Conservation (phyloP, 2,113 vertebrate genomes). For the Cebidichthys violaceus region DNA sequence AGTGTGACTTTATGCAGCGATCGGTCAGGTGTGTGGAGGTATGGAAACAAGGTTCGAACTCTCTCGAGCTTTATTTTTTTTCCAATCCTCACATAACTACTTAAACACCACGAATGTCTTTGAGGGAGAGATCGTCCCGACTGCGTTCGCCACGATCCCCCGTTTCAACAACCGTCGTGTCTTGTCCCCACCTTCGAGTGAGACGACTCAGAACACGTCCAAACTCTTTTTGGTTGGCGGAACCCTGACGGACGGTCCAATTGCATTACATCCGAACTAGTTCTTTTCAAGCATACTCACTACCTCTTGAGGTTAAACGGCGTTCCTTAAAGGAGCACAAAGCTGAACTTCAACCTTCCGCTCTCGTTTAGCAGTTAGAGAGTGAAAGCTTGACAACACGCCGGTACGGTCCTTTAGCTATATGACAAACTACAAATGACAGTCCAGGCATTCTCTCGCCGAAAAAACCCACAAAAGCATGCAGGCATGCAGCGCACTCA, state of each 20-base stretch:
- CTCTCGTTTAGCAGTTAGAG: not conserved
- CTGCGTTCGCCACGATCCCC: not conserved
- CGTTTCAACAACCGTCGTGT: not conserved
- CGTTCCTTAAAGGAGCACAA: not conserved
- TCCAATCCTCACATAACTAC: not conserved
- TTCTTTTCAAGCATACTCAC: not conserved
- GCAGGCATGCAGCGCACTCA: conserved; percentile 49
- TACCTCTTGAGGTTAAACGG: not conserved
- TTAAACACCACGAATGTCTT: not conserved
- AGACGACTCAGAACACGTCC: not conserved
- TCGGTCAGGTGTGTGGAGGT: not conserved
- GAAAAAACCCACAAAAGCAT: conserved; percentile 46
- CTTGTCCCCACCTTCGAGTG: not conserved
- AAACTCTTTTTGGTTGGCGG: not conserved
- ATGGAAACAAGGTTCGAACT: not conserved
- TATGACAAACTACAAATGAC: conserved; percentile 34
- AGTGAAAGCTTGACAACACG: conserved; percentile 4
- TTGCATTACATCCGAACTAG: not conserved
- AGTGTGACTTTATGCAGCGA: not conserved
- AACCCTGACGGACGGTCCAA: not conserved
- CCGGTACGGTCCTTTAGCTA: not conserved
- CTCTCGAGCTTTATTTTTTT: not conserved
- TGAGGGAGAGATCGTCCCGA: not conserved
- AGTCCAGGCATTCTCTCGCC: conserved; percentile 37
- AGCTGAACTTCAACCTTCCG: not conserved